These are phyloP conservation scores for Gyps fulvus DNA, from an alignment of 2,113 vertebrate genomes.

Conservation along the genomic window DNA sequence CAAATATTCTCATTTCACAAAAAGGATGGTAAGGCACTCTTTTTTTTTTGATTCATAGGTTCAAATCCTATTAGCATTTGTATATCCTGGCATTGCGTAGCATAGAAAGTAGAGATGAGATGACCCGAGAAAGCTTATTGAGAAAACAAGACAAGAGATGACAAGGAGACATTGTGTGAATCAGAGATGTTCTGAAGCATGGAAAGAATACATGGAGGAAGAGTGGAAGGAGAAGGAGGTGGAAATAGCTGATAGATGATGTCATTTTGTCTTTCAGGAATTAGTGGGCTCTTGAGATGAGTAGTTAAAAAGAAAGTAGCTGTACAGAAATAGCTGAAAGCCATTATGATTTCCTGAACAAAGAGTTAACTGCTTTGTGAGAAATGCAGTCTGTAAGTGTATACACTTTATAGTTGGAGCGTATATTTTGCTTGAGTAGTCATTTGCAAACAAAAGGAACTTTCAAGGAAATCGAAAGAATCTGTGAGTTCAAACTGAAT, in stretches of 20 bases:
- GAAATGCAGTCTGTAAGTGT: neutral
- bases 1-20: neutral
- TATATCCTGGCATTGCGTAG: neutral
- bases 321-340: neutral
- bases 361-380: neutral
- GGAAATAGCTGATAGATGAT: neutral
- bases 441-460: neutral
- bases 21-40: neutral
- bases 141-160: neutral
- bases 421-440: neutral
- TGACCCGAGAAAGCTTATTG: neutral
- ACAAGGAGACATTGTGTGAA: neutral
- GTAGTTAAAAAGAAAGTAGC: neutral
- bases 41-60: neutral
- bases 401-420: neutral
- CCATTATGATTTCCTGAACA: neutral
- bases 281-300: neutral
- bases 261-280: neutral
- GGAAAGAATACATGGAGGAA: neutral
- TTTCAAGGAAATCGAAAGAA: neutral
- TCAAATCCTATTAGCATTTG: neutral
- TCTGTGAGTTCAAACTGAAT: neutral
- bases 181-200: neutral
- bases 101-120: neutral
- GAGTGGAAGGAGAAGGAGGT: neutral